These are phyloP conservation scores for Porites evermanni DNA, from an alignment of 92 coral and sea anemone genomes.

Conservation along the genomic window DNA sequence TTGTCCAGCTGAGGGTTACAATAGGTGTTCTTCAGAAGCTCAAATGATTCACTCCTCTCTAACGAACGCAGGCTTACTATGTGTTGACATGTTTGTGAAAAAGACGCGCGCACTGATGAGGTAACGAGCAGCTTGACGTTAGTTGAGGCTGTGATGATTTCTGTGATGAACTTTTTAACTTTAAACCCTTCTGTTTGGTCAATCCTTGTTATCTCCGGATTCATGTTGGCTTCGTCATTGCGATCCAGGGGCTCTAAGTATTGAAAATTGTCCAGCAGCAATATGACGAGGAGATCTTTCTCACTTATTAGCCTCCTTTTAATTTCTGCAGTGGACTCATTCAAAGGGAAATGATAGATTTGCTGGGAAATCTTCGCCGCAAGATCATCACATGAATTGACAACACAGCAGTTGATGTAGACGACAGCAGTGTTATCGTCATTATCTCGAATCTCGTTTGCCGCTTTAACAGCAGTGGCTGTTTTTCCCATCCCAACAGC, in stretches of 20 bases:
- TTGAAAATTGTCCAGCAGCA: conserved; percentile 27
- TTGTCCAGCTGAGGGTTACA: background rate
- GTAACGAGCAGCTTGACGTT: conserved; percentile 58
- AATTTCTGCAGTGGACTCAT: background rate
- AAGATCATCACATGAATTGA: conserved; percentile 42
- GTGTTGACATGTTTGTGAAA: conserved; percentile 11
- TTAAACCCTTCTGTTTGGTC: background rate
- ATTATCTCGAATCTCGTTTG: conserved; percentile 13
- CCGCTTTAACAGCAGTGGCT: conserved; percentile 45
- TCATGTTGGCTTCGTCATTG: no score
- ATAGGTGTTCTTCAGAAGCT: conserved; percentile 25
- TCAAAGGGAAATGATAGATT: background rate
- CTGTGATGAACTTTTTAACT: conserved; percentile 19
- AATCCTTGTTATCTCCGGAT: background rate
- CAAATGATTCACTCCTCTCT: background rate
- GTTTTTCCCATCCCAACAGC: conserved; percentile 68
- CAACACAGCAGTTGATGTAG: conserved; percentile 48
- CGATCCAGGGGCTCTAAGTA: background rate
- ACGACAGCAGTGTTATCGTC: conserved; percentile 33
- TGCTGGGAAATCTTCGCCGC: conserved; percentile 20
- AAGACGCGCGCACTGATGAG: conserved; percentile 30
- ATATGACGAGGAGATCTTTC: background rate
- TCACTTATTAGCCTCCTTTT: background rate
- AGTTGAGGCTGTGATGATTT: conserved; percentile 8
- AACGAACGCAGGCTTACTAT: conserved; percentile 2